phyloP scores from a whole-genome alignment of 2,113 vertebrate species.

The Rhegmatorhina hoffmannsi region DNA sequence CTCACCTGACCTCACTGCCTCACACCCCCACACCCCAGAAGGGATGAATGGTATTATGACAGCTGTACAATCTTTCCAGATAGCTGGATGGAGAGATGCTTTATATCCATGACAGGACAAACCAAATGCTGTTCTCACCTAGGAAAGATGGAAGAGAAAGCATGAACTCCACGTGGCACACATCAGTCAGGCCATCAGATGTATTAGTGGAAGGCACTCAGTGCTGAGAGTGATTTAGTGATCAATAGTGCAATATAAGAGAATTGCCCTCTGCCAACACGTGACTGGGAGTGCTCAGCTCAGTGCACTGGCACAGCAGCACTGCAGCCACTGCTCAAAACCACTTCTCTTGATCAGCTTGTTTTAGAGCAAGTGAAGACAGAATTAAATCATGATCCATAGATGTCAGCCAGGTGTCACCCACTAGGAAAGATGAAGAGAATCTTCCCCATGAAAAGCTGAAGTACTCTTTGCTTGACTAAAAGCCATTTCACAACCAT shows the following conservation, averaged over 20 bases:
- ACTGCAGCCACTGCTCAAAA: not conserved
- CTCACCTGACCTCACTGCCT: not conserved
- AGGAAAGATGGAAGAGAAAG: not conserved
- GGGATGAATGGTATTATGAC: not conserved
- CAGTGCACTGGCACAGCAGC: not conserved
- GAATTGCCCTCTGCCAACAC: not conserved
- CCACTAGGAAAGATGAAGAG: not conserved
- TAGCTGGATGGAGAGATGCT: not conserved
- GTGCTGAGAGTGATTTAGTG: not conserved
- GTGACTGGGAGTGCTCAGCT: not conserved
- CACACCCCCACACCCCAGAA: no score
- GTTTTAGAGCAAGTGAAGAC: not conserved
- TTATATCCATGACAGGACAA: not conserved
- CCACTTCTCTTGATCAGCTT: not conserved
- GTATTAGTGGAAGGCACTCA: not conserved
- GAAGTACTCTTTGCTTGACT: not conserved
- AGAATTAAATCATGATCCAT: not conserved
- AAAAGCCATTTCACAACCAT: not conserved
- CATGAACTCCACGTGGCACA: accelerated
- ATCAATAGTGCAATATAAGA: not conserved
- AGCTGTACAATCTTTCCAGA: not conserved
- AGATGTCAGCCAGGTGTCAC: not conserved
- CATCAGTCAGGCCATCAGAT: not conserved
- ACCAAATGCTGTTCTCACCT: not conserved
- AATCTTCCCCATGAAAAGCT: not conserved